A percentile compares a stretch with the other conserved stretches of the same genome.
Conservation (phyloP, 2,113 vertebrate genomes). For the Bos javanicus region DNA sequence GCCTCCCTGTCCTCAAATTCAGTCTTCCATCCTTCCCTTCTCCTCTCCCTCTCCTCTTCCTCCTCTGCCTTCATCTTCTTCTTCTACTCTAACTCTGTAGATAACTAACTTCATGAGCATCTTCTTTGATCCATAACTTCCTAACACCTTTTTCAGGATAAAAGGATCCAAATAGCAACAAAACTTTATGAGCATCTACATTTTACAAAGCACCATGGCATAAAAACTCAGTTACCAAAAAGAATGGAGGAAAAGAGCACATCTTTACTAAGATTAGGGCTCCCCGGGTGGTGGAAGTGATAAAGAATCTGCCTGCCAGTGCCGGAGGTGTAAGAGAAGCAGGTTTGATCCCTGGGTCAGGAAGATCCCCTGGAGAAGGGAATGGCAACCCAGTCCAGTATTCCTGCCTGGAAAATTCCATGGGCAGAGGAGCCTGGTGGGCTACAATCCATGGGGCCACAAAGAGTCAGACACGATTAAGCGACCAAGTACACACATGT, state of each 20-base stretch:
- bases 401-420: not conserved
- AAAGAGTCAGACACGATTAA: not conserved
- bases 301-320: not conserved
- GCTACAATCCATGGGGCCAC: not conserved
- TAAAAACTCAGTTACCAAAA: not conserved
- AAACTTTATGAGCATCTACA: not conserved
- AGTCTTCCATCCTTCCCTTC: too few relatives aligned
- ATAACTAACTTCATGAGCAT: not conserved
- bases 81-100: not conserved
- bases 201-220: not conserved
- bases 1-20: not conserved
- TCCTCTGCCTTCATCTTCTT: not conserved
- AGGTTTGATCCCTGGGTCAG: not conserved
- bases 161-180: not conserved
- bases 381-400: not conserved
- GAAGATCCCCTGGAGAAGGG: not conserved
- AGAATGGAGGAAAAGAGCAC: not conserved
- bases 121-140: not conserved
- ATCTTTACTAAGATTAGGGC: not conserved
- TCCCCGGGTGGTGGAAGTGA: not conserved
- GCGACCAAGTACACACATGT: not conserved
- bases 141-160: not conserved
- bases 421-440: not conserved
- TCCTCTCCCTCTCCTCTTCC: fast-evolving
- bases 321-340: not conserved